Conservation (phyloP, 2,888 invertebrate species). For the Gymnosoma rotundatum region DNA sequence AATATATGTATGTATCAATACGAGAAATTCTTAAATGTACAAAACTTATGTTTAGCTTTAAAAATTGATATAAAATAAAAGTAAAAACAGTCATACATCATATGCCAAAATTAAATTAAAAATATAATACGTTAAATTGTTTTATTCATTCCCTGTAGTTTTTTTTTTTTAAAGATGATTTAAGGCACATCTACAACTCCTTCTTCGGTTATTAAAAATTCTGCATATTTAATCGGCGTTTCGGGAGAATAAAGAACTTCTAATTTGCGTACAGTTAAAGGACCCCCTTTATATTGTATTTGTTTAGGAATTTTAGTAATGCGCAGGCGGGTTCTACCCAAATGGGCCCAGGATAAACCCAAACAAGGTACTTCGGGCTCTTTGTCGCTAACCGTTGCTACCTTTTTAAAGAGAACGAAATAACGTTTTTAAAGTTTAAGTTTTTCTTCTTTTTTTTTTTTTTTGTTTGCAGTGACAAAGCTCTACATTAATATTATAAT, state of each 20-base stretch:
- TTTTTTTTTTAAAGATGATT: background rate
- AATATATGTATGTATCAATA: background rate
- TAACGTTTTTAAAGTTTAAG: background rate
- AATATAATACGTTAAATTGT: conserved; percentile 25
- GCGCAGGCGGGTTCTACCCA: conserved; percentile 85
- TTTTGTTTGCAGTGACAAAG: no score
- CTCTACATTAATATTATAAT: background rate
- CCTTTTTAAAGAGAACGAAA: conserved; percentile 73
- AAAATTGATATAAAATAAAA: conserved; percentile 47
- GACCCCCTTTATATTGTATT: conserved; percentile 72
- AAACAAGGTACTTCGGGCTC: conserved; percentile 84
- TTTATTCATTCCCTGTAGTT: conserved; percentile 21
- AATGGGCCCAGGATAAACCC: conserved; percentile 87
- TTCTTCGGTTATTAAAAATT: conserved; percentile 83
- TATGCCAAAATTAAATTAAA: conserved; percentile 58
- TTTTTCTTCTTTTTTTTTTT: no score
- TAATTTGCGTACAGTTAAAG: conserved; percentile 81
- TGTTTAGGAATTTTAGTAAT: conserved; percentile 81
- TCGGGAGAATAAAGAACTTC: conserved; percentile 85
- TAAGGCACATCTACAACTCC: conserved; percentile 80
- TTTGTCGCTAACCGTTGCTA: conserved; percentile 78
- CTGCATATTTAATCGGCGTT: conserved; percentile 82
- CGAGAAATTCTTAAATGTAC: conserved; percentile 70
- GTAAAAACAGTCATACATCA: conserved; percentile 61
- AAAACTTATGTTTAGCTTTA: conserved; percentile 70